A percentile compares a stretch with the other conserved stretches of the same genome.
These are phyloP conservation scores for Horisme vitalbata DNA, from an alignment of 2,888 invertebrate species.

Conservation along the genomic window DNA sequence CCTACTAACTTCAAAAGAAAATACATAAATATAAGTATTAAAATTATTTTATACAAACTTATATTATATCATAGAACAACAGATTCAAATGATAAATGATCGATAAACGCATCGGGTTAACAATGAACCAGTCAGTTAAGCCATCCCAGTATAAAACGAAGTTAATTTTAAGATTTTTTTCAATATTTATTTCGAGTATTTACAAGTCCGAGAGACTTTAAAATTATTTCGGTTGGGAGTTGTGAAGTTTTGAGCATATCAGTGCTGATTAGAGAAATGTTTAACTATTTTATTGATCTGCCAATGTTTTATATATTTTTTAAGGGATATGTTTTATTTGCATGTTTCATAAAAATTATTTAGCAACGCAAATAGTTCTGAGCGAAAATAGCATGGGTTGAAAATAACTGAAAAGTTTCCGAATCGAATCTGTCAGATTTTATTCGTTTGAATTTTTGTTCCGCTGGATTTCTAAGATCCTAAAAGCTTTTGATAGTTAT, in stretches of 20 bases:
- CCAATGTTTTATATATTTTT: too few relatives aligned
- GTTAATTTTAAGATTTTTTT: conserved; percentile 29
- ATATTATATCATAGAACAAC: not conserved
- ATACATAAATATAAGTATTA: too few relatives aligned
- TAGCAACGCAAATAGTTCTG: too few relatives aligned
- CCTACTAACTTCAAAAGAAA: too few relatives aligned
- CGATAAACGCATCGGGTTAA: conserved; percentile 11
- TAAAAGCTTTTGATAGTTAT: too few relatives aligned
- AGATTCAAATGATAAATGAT: conserved; percentile 18
- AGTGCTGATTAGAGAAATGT: conserved; percentile 54
- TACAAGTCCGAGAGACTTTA: conserved; percentile 52
- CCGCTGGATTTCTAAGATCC: too few relatives aligned
- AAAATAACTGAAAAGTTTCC: too few relatives aligned
- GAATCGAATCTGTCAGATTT: too few relatives aligned
- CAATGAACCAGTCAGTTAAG: conserved; percentile 28
- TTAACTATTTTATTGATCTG: conserved; percentile 18
- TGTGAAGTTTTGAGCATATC: conserved; percentile 71
- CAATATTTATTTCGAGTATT: conserved; percentile 28
- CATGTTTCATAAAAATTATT: too few relatives aligned
- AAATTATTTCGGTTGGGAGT: conserved; percentile 61
- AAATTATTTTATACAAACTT: not conserved
- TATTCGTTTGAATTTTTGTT: too few relatives aligned
- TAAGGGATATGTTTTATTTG: too few relatives aligned
- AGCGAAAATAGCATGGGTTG: too few relatives aligned
- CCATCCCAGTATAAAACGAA: conserved; percentile 28